phyloP scores from a whole-genome alignment of 2,797 vertebrate genomes.

The Sitta carolinensis region DNA sequence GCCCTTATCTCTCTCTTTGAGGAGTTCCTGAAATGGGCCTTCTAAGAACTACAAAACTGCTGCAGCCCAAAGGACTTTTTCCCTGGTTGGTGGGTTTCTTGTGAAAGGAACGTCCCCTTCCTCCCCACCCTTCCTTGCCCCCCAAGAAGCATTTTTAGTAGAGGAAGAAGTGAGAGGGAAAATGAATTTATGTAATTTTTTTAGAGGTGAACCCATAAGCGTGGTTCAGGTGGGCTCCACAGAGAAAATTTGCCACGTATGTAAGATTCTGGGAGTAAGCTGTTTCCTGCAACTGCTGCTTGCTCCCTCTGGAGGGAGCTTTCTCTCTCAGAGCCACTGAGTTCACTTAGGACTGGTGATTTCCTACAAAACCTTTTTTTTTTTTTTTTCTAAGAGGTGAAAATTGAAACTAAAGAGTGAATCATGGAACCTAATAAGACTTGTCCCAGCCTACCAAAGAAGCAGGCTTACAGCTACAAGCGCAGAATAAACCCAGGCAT shows the following conservation, averaged over 20 bases:
- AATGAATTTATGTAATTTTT: background rate
- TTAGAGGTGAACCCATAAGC: too few relatives aligned
- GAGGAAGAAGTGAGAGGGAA: background rate
- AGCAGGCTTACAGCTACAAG: background rate
- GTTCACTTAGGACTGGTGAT: background rate
- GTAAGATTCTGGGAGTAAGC: background rate
- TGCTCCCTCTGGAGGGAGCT: too few relatives aligned
- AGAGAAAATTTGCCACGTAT: conserved; percentile 47
- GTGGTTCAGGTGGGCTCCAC: background rate
- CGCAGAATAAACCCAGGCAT: background rate
- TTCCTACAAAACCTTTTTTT: background rate
- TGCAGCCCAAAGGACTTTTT: background rate
- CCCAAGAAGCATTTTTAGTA: too few relatives aligned
- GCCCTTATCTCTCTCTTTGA: background rate
- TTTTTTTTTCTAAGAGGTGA: background rate
- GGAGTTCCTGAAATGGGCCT: too few relatives aligned
- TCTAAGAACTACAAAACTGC: background rate
- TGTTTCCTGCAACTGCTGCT: background rate
- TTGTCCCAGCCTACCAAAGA: too few relatives aligned
- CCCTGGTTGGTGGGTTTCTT: background rate
- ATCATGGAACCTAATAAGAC: too few relatives aligned
- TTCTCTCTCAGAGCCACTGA: background rate
- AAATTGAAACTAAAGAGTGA: background rate
- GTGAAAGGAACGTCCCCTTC: background rate
- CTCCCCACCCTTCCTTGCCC: too few relatives aligned